Conservation (phyloP, 2,888 invertebrate species). For the Chalcosyrphus nemorum region DNA sequence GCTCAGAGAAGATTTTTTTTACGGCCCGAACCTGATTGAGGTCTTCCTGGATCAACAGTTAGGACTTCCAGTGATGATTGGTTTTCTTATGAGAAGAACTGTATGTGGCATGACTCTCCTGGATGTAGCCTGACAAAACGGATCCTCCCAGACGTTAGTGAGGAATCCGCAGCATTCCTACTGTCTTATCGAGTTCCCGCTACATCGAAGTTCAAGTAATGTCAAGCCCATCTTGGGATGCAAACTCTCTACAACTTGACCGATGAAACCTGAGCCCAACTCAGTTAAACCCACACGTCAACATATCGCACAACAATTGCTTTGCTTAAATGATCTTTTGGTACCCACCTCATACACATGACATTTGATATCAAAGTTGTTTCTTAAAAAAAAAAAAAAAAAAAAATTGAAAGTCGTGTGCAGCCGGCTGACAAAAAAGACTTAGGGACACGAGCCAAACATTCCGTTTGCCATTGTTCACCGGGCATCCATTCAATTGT, state of each 20-base stretch:
- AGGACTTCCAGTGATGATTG: too few species aligned
- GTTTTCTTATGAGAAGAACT: too few species aligned
- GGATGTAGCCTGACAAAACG: too few species aligned
- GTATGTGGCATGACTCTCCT: too few species aligned
- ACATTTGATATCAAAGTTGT: conserved; percentile 67
- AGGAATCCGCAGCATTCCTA: too few species aligned
- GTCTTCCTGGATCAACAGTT: too few species aligned
- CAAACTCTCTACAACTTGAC: background rate
- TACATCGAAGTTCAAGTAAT: too few species aligned
- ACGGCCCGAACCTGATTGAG: too few species aligned
- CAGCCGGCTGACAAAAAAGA: conserved; percentile 58
- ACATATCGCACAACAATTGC: conserved; percentile 21
- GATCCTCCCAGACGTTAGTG: too few species aligned
- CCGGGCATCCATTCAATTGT: conserved; percentile 53
- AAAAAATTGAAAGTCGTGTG: conserved; percentile 49
- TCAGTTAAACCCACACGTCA: conserved; percentile 14
- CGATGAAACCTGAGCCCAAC: background rate
- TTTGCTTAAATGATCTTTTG: conserved; percentile 37
- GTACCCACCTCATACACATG: conserved; percentile 6
- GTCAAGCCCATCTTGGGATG: too few species aligned
- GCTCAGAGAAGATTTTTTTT: too few species aligned
- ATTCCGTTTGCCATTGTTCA: conserved; percentile 60
- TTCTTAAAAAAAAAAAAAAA: conserved; percentile 55
- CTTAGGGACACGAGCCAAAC: conserved; percentile 65
- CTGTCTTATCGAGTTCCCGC: too few species aligned